Base-by-base conservation (phyloP, 2,888 invertebrate species). In the Dexiosoma caninum region DNA sequence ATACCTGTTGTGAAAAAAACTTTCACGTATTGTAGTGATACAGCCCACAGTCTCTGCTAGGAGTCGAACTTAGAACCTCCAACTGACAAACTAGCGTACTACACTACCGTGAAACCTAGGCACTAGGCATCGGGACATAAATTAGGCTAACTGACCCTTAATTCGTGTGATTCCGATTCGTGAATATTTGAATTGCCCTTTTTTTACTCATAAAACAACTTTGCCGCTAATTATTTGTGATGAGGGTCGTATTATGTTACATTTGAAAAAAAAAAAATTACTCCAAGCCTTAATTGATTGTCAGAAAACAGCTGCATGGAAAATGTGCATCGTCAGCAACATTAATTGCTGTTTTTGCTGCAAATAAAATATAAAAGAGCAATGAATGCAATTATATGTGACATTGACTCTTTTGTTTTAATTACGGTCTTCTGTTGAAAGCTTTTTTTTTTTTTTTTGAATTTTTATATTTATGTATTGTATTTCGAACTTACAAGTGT, bases 371-470 rank as follows among this genome's bases (percentile, higher is more conserved):
- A 44, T 9, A 64, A 40, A 53, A 19, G n/a, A n/a, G n/a, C n/a
- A 76, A 71, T 76, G 60, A 62, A 81, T 83, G 83, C 81, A 83
- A 80, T 77, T 83, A 81, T 72, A 67, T 81, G 72, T 83, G 84
- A 83, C 83, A 84, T 84, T 84, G 83, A 83, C 83, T 83, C 74
- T 81, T 78, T 83, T 78, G 53, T 78, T 78, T 46, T 69, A 74
- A 51, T 64, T 60, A 74, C 32, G 27, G 27, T 69, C 14, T 62
- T 62, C 3, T 70, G 44, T 62, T 23, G 27, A 59, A 49, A 49
- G 35, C 51, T 72, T 77, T 57, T 60, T 3, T 53, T 76, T 16
- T 35, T 53, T 75, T 59, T 51, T 46, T 42, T 78, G 40, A 9
- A 66, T 75, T 66, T 46, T 5, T 27, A 27, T 27, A 27, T 6